phyloP scores from a whole-genome alignment of 2,113 vertebrate species.

The Syngnathus floridae region DNA sequence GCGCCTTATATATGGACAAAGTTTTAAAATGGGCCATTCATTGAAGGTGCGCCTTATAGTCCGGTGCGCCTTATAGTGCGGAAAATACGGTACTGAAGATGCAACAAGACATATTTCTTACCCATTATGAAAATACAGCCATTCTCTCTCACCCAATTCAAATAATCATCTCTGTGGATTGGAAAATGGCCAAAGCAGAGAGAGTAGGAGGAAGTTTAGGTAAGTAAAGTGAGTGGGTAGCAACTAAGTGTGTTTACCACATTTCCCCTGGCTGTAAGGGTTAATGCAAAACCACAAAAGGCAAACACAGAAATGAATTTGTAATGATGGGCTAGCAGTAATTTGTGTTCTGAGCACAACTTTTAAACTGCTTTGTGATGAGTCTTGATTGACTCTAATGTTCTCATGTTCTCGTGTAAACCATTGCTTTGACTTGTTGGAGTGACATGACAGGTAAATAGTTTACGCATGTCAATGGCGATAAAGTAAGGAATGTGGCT shows the following conservation, averaged over 20 bases:
- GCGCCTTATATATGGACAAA: no score
- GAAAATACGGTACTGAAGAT: not conserved
- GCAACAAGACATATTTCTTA: not conserved
- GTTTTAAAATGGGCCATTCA: no score
- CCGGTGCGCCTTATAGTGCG: no score
- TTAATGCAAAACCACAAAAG: constrained; percentile 21
- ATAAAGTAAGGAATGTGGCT: constrained; percentile 55
- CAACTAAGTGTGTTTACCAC: constrained; percentile 18
- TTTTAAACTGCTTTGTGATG: not conserved
- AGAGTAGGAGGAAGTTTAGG: not conserved
- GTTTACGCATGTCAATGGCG: constrained; percentile 11
- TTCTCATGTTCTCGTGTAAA: not conserved
- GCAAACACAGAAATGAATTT: constrained; percentile 21
- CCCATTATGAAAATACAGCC: not conserved
- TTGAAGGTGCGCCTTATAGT: no score
- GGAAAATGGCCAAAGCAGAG: constrained; percentile 12
- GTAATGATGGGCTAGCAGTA: constrained; percentile 21
- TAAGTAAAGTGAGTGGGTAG: constrained; percentile 30
- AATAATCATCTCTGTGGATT: not conserved
- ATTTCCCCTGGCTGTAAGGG: constrained; percentile 20
- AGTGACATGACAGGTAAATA: constrained; percentile 21
- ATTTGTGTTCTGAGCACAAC: not conserved
- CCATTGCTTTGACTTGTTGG: not conserved
- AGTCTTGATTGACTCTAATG: not conserved
- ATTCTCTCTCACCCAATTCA: not conserved